Percentiles rank a stretch among this genome's conserved stretches.
Conservation (phyloP, 2,113 vertebrate genomes). For the Delphinapterus leucas region DNA sequence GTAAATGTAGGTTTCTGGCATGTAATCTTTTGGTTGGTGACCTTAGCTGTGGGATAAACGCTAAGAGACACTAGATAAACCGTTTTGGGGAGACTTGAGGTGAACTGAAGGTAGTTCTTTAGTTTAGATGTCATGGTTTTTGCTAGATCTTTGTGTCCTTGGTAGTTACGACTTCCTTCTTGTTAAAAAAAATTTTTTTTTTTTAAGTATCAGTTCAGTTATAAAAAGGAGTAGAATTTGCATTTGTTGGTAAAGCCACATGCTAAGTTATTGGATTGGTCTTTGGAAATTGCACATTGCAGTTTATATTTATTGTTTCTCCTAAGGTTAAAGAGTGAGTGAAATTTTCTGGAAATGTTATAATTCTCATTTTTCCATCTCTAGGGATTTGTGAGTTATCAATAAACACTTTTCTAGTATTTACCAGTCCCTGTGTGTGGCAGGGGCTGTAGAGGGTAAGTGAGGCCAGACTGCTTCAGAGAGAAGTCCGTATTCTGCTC, state of each 20-base stretch:
- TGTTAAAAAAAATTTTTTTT: background rate
- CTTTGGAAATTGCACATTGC: background rate
- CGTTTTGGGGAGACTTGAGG: background rate
- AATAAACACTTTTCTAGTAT: background rate
- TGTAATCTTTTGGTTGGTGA: background rate
- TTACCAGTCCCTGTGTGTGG: background rate
- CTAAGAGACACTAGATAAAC: background rate
- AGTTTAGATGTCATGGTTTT: background rate
- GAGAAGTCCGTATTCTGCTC: background rate
- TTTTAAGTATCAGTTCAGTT: background rate
- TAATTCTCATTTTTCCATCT: background rate
- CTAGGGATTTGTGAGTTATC: background rate
- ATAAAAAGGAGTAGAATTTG: background rate
- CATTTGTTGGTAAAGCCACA: background rate
- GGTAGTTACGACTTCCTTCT: background rate
- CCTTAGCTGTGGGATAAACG: background rate
- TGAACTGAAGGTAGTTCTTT: background rate
- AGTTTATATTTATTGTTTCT: slow-evolving; percentile 3
- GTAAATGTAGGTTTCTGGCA: background rate
- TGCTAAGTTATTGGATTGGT: background rate
- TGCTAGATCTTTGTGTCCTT: background rate
- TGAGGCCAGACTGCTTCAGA: background rate
- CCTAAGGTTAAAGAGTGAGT: background rate
- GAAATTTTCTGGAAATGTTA: background rate
- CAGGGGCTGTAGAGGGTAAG: background rate